Evolutionary conservation across 64 coral and sea anemone species (phyloP).

Genomic region (Montipora efflorescens): DNA sequence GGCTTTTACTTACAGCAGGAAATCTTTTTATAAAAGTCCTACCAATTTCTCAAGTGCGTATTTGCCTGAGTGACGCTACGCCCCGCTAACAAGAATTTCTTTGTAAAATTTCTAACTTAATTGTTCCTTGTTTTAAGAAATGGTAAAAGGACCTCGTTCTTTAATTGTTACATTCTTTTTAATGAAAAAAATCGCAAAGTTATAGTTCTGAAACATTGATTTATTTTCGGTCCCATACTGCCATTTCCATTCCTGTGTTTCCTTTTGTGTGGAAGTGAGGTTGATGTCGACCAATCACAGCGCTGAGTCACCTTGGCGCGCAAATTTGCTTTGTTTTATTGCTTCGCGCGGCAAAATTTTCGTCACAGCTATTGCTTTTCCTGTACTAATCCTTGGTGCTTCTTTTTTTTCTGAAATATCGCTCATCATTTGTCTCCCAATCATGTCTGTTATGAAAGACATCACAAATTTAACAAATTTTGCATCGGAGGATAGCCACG

Average conservation of each 20-base stretch:
- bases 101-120: no score
- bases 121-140: no score
- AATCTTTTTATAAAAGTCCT: no score
- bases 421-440: neutral
- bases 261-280: neutral
- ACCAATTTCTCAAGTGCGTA: no score
- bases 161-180: no score
- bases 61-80: no score
- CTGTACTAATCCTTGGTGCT: no score
- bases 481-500: constrained; percentile 6
- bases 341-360: constrained; percentile 56
- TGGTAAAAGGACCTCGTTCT: no score
- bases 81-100: no score
- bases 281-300: constrained; percentile 25
- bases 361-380: neutral
- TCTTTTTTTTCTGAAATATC: neutral
- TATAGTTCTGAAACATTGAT: neutral
- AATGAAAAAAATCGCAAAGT: no score
- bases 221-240: neutral
- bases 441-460: constrained; percentile 83
- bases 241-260: neutral
- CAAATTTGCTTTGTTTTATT: constrained; percentile 64
- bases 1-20: no score
- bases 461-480: constrained; percentile 72
- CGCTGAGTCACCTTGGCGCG: constrained; percentile 51